Evolutionary conservation across 2,797 vertebrate genomes (phyloP).

Genomic region (Intellagama lesueurii): DNA sequence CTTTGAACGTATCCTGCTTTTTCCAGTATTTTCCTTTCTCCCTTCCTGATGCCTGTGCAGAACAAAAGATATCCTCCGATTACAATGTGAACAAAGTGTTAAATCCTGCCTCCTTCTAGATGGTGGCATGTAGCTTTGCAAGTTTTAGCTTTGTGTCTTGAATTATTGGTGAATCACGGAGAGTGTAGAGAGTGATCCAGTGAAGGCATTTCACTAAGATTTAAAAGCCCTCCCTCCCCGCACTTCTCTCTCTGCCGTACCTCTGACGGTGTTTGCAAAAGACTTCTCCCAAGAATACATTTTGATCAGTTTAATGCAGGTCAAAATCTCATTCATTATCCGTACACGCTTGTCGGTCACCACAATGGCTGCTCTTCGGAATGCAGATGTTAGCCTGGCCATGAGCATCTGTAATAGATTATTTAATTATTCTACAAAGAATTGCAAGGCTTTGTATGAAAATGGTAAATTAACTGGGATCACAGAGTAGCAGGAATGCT

Average conservation of each 20-base stretch:
- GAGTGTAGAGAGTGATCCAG: not conserved
- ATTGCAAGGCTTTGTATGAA: not conserved
- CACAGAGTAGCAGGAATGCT: not conserved
- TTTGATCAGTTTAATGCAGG: conserved; percentile 87
- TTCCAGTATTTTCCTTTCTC: conserved; percentile 76
- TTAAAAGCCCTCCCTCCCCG: not conserved
- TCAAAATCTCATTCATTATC: conserved; percentile 87
- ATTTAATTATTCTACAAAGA: not conserved
- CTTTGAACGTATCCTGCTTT: conserved; percentile 81
- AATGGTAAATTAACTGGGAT: not conserved
- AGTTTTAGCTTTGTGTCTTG: conserved; percentile 2
- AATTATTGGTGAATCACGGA: not conserved
- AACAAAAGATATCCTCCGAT: not conserved
- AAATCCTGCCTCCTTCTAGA: not conserved
- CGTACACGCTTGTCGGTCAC: conserved; percentile 81
- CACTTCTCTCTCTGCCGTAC: conserved; percentile 61
- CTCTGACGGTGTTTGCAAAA: conserved; percentile 80
- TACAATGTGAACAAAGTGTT: not conserved
- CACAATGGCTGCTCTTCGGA: conserved; percentile 73
- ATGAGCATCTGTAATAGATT: conserved; percentile 75
- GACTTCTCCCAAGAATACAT: conserved; percentile 87
- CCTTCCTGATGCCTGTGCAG: conserved; percentile 78
- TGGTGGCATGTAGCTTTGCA: conserved; percentile 18
- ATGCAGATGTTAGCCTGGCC: conserved; percentile 75
- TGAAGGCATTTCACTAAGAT: not conserved